Evolutionary conservation across 2,888 invertebrate genomes (phyloP).

Genomic region (Microchrysa polita): DNA sequence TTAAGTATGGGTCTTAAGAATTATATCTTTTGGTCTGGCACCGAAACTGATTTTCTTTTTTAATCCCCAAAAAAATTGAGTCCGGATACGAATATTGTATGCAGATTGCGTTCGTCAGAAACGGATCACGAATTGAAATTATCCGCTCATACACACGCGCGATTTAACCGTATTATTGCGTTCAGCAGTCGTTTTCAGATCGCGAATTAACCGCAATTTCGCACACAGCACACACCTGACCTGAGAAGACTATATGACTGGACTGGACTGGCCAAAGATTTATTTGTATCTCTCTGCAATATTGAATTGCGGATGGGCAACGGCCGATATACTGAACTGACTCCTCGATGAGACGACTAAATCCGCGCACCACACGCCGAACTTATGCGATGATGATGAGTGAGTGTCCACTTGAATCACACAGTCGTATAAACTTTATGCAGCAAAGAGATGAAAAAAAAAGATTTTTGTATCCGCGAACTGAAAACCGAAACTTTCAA

Average conservation of each 20-base stretch:
- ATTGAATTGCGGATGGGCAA: too few relatives aligned
- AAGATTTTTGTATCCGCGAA: too few relatives aligned
- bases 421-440: slow-evolving; percentile 9
- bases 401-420: slow-evolving; percentile 8
- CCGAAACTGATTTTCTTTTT: neutral
- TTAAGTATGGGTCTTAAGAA: slow-evolving; percentile 6
- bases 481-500: neutral
- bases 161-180: slow-evolving; percentile 35
- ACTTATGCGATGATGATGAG: neutral
- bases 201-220: slow-evolving; percentile 40
- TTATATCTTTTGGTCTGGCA: neutral
- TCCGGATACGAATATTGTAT: neutral
- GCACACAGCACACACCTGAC: slow-evolving; percentile 5
- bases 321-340: too few relatives aligned
- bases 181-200: slow-evolving; percentile 2
- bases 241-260: too few relatives aligned
- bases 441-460: neutral
- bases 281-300: too few relatives aligned
- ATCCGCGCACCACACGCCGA: slow-evolving; percentile 1
- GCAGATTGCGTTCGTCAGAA: slow-evolving; percentile 4
- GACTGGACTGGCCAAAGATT: too few relatives aligned
- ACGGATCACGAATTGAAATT: slow-evolving; percentile 3
- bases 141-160: slow-evolving; percentile 22
- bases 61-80: slow-evolving; percentile 8
- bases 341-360: neutral